phyloP scores from a whole-genome alignment of 2,113 vertebrate species.

The Nesogale talazaci region DNA sequence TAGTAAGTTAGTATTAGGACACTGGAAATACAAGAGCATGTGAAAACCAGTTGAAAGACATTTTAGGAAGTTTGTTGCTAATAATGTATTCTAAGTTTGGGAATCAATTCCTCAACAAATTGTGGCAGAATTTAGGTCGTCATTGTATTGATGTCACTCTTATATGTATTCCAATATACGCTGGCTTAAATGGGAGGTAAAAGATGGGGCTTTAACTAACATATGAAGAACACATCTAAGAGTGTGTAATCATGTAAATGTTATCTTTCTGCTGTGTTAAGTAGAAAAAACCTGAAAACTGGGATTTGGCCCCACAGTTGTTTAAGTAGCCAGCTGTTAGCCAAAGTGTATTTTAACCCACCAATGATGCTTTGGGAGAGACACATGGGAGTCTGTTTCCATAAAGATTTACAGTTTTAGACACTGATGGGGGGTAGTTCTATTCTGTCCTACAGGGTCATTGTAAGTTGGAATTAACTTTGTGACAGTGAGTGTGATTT shows the following conservation, averaged over 20 bases:
- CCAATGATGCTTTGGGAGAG: too few species aligned
- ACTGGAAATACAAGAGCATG: not conserved
- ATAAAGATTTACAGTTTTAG: too few species aligned
- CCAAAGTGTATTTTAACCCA: too few species aligned
- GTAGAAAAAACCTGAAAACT: not conserved
- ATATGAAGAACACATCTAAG: not conserved
- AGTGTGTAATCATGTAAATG: not conserved
- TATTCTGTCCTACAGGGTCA: too few species aligned
- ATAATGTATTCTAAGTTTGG: not conserved
- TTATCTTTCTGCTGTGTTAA: not conserved
- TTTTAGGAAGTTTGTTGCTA: constrained; percentile 35
- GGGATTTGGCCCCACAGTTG: not conserved
- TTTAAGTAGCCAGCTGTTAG: not conserved
- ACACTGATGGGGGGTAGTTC: too few species aligned
- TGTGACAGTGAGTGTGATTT: too few species aligned
- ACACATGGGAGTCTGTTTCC: too few species aligned
- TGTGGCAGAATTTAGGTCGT: not conserved
- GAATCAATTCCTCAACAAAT: constrained; percentile 27
- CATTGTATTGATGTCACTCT: constrained; percentile 4
- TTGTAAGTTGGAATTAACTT: too few species aligned
- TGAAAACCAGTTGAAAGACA: constrained; percentile 2
- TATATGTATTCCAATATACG: constrained; percentile 3
- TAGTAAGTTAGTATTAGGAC: not conserved
- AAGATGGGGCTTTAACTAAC: not conserved
- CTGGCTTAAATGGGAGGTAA: not conserved